A percentile compares a stretch with the other conserved stretches of the same genome.
Conservation (phyloP, 2,888 invertebrate genomes). For the Lamellibrachia columna region DNA sequence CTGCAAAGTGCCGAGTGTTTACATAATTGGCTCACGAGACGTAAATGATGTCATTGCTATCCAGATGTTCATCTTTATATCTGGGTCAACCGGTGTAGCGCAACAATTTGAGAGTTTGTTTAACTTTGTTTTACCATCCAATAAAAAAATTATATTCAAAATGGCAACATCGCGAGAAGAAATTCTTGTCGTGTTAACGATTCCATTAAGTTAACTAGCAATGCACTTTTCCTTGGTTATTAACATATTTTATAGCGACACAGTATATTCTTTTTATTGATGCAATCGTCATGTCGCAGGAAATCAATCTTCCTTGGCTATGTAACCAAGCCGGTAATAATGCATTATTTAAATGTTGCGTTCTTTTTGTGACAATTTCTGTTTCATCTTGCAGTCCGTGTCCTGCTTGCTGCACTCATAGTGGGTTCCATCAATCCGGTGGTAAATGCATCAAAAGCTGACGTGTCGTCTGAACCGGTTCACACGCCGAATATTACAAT, state of each 20-base stretch:
- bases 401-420: background rate
- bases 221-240: background rate
- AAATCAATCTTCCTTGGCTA: background rate
- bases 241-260: background rate
- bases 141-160: background rate
- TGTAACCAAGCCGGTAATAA: no score
- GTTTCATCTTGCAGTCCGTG: slow-evolving; percentile 1
- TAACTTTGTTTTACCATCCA: background rate
- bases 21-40: background rate
- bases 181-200: background rate
- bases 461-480: background rate
- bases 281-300: background rate
- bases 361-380: background rate
- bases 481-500: background rate
- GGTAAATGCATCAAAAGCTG: background rate
- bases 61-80: background rate
- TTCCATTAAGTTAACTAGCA: background rate
- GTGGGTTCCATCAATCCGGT: background rate
- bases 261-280: background rate
- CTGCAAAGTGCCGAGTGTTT: background rate
- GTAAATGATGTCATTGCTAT: no score
- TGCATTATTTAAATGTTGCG: no score
- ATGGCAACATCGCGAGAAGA: background rate
- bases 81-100: background rate
- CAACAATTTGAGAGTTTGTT: background rate